Base-by-base conservation (phyloP, 1,140 invertebrate species). In the Plectrocnemia conspersa region DNA sequence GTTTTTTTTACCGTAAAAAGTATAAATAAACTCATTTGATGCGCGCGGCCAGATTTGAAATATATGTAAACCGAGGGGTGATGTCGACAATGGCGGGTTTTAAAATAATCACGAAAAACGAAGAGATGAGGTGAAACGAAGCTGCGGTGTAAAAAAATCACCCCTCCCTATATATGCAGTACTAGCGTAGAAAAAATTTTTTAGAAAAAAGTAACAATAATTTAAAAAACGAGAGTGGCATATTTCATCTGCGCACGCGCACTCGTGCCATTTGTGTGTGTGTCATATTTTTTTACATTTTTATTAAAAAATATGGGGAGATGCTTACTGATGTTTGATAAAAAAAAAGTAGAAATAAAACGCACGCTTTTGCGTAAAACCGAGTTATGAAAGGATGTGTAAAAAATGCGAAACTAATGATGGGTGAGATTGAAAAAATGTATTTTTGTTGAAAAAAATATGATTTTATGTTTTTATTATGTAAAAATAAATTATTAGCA, bases 161-260 rank as follows among this genome's bases (percentile, higher is more conserved):
- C 48, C 56, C 56, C 49, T 53, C 49, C 6, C 5, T 38, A 7
- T 4, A 15, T 38, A 33, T 33, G 27, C 27, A 7, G n/a, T 7
- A 7, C 27, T 33, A 2, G 32, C 32, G 32, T 35, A 4, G 16
- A 35, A 35, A 35, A 35, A 35, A 22, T 19, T 22, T 10, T 4
- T n/a, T 3, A 11, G 24, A 22, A 22, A 42, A 35, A 35, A 35
- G 15, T 11, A 19, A 55, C 46, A 59, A 59, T 54, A 52, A 55
- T 49, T 52, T 45, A 55, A 50, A 56, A 56, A 60, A 60, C 56
- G 58, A 60, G 47, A 47, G 21, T 40, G 48, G 49, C 49, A 55
- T 60, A 56, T 54, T 56, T 56, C 56, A 56, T 56, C 49, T 60
- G 47, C 45, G 58, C 58, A 56, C 58, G 54, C 54, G 58, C 42